phyloP scores from a whole-genome alignment of 2,888 invertebrate species.

The Mesochorus sp. region DNA sequence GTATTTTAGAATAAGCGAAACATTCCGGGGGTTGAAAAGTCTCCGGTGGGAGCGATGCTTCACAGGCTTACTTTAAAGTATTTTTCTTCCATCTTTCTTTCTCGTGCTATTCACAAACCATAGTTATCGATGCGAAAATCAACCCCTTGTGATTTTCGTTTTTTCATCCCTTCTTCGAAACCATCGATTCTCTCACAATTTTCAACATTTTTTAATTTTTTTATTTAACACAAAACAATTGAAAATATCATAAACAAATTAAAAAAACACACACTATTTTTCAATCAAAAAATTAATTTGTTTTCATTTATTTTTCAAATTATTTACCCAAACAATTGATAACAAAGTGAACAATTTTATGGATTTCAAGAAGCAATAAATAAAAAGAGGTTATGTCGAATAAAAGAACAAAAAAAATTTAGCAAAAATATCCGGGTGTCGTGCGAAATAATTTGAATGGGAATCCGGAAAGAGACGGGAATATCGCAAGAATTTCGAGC shows the following conservation, averaged over 20 bases:
- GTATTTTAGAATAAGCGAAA: slow-evolving; percentile 34
- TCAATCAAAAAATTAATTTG: too few species aligned
- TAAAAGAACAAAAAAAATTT: too few species aligned
- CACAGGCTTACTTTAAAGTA: slow-evolving; percentile 81
- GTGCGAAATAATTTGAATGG: neutral
- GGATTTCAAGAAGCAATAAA: neutral
- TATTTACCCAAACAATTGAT: neutral
- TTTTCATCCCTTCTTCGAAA: slow-evolving; percentile 4
- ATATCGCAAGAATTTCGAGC: slow-evolving; percentile 14
- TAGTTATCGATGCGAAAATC: slow-evolving; percentile 70
- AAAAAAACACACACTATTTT: too few species aligned
- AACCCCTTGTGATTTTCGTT: neutral
- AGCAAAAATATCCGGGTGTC: too few species aligned
- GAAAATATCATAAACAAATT: too few species aligned
- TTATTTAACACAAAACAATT: too few species aligned
- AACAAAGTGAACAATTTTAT: neutral
- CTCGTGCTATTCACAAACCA: slow-evolving; percentile 46
- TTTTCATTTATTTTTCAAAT: too few species aligned
- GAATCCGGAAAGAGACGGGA: neutral
- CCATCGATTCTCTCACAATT: too few species aligned
- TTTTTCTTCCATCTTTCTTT: slow-evolving; percentile 59
- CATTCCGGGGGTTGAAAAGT: slow-evolving; percentile 65
- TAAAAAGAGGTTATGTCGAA: neutral
- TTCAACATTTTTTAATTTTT: neutral
- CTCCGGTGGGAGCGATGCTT: slow-evolving; percentile 79